These are phyloP conservation scores for Microplitis deprimator DNA, from an alignment of 2,888 invertebrate species.

Conservation along the genomic window DNA sequence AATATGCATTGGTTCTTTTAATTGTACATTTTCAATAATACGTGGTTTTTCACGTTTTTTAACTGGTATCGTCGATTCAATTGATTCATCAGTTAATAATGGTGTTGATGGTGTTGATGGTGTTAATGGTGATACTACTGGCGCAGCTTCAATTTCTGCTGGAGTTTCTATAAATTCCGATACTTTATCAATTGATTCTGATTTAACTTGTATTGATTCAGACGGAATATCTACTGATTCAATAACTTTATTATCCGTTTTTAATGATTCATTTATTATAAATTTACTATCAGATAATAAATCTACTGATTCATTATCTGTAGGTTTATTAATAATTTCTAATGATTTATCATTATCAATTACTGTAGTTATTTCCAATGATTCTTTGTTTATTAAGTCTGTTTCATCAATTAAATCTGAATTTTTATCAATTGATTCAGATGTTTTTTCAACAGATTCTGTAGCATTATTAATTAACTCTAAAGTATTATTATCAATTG, in stretches of 20 bases:
- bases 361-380: conserved; percentile 51
- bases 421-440: background rate
- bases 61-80: conserved; percentile 59
- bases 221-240: conserved; percentile 18
- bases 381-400: background rate
- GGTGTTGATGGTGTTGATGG: conserved; percentile 49
- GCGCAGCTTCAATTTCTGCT: background rate
- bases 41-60: conserved; percentile 69
- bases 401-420: background rate
- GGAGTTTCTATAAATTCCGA: background rate
- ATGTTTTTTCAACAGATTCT: background rate
- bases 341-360: conserved; percentile 31
- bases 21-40: conserved; percentile 66
- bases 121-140: conserved; percentile 3
- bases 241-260: background rate
- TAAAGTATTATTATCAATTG: conserved; percentile 54
- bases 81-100: conserved; percentile 50
- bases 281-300: conserved; percentile 20
- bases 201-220: background rate
- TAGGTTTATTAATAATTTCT: conserved; percentile 11
- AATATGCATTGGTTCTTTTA: conserved; percentile 67
- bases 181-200: background rate
- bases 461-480: conserved; percentile 42
- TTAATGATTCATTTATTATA: conserved; percentile 28
- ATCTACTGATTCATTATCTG: conserved; percentile 25